These are phyloP conservation scores for Chiloscyllium plagiosum DNA, from an alignment of 2,113 vertebrate species.

Conservation along the genomic window DNA sequence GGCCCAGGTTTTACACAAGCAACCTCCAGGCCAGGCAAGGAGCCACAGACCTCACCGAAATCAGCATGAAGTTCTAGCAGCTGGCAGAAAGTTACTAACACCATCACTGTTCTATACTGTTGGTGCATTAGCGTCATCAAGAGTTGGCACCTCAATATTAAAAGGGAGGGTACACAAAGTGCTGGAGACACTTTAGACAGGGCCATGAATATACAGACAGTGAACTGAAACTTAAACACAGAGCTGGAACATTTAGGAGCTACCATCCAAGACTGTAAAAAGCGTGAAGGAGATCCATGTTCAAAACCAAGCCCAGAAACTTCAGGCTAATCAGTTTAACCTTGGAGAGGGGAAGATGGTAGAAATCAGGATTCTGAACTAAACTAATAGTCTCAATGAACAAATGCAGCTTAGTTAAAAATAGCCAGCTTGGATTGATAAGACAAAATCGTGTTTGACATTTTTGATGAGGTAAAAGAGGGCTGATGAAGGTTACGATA, in stretches of 20 bases:
- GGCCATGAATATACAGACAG: neutral
- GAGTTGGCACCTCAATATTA: neutral
- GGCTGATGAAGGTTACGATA: no score
- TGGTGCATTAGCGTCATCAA: neutral
- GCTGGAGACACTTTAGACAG: neutral
- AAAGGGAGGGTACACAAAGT: neutral
- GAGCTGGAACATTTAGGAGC: neutral
- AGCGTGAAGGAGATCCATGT: no score
- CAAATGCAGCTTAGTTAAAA: no score
- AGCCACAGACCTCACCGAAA: neutral
- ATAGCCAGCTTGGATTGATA: no score
- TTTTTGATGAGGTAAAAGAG: no score
- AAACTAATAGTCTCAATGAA: no score
- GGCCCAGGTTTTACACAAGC: neutral
- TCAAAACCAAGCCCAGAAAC: no score
- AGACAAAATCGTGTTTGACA: no score
- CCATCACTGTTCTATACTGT: neutral
- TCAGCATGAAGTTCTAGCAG: neutral
- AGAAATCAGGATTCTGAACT: no score
- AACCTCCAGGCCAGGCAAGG: neutral
- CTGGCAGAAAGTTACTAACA: neutral
- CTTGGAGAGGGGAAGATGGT: no score
- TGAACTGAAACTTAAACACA: neutral
- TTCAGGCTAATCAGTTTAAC: no score
- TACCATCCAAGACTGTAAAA: neutral